These are phyloP conservation scores for Tokudaia tokunoshimensis DNA, from an alignment of 2,797 vertebrate genomes.

Conservation along the genomic window DNA sequence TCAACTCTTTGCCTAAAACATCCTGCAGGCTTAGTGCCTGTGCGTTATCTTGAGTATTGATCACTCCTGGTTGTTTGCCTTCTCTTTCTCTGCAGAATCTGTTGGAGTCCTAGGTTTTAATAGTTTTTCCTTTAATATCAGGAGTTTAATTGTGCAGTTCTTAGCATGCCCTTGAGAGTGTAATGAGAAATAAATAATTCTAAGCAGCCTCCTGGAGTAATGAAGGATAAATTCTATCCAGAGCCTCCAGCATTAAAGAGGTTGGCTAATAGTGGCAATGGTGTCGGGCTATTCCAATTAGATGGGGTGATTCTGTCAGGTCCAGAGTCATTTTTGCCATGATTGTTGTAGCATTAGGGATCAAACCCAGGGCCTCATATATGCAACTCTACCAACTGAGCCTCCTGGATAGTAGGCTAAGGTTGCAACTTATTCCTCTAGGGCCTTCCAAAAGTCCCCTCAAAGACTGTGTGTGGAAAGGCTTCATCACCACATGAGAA, in stretches of 20 bases:
- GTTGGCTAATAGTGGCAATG: conserved; percentile 59
- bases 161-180: conserved; percentile 76
- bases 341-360: background rate
- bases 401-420: background rate
- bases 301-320: background rate
- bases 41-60: conserved; percentile 15
- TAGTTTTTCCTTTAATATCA: conserved; percentile 74
- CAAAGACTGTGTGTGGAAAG: background rate
- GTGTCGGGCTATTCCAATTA: conserved; percentile 15
- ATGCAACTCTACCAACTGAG: background rate
- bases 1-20: background rate
- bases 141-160: conserved; percentile 79
- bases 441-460: background rate
- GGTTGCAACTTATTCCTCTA: background rate
- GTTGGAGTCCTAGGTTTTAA: conserved; percentile 72
- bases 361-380: background rate
- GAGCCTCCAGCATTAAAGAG: conserved; percentile 58
- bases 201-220: conserved; percentile 74
- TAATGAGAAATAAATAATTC: conserved; percentile 81
- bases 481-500: background rate
- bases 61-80: conserved; percentile 33
- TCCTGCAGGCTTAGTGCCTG: background rate
- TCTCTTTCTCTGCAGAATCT: conserved; percentile 53
- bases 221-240: conserved; percentile 69
- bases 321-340: background rate